Evolutionary conservation across 2,888 invertebrate genomes (phyloP).

Genomic region (Campoplex nolae): DNA sequence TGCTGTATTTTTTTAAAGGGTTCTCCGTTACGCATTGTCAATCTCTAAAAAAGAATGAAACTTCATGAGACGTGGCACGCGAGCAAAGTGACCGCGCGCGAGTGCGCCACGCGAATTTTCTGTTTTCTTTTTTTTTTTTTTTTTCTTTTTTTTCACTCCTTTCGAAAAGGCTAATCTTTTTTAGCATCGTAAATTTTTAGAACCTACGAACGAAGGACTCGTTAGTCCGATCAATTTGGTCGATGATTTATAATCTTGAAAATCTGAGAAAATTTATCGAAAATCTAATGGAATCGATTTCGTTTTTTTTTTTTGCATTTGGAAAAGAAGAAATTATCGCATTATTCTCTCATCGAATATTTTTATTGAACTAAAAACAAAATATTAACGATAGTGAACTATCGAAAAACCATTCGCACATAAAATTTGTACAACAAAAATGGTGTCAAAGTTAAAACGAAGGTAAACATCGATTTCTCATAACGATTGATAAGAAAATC

Average conservation of each 20-base stretch:
- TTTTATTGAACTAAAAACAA: not conserved
- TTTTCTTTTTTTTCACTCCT: not conserved
- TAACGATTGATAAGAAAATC: not conserved
- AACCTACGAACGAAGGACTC: not conserved
- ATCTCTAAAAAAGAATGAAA: slow-evolving; percentile 68
- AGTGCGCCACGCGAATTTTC: slow-evolving; percentile 44
- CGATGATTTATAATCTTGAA: not conserved
- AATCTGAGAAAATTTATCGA: not conserved
- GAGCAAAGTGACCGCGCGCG: slow-evolving; percentile 46
- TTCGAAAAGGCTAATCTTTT: not conserved
- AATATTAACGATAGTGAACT: not conserved
- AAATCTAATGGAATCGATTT: not conserved
- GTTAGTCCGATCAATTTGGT: not conserved
- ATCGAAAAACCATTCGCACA: no score
- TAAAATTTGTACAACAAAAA: no score
- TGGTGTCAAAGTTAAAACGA: not conserved
- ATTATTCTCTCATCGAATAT: not conserved
- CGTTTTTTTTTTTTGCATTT: not conserved
- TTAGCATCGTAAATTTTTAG: not conserved
- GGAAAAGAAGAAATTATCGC: not conserved
- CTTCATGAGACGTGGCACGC: slow-evolving; percentile 70
- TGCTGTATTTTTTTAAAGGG: slow-evolving; percentile 80
- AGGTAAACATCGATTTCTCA: not conserved
- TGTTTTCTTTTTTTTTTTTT: not conserved
- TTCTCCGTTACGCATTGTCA: slow-evolving; percentile 59